Base-by-base conservation (phyloP, 2,113 vertebrate genomes). In the Tretioscincus oriximinensis region DNA sequence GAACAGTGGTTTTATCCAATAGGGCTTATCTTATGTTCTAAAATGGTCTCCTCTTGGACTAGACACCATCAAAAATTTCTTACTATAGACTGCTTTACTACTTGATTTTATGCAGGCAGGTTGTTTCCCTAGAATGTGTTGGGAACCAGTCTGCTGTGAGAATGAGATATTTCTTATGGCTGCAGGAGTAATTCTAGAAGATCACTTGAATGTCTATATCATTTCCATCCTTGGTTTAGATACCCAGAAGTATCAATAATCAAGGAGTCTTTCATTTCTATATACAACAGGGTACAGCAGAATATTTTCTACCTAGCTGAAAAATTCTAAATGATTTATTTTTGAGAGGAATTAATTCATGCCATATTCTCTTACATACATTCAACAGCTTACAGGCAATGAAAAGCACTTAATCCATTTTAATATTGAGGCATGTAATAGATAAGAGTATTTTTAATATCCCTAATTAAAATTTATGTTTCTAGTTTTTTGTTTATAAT, bases 401-500 rank as follows among this genome's bases (percentile, higher is more conserved):
- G 60, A 73, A 47, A 80, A 76, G 21, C 0, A 4, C 20, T 86
- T 67, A 6, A 80, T 75, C n/a, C 6, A 67, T 83, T 85, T 87
- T 82, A 86, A 82, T 54, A 0, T 65, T 84, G 51, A 14, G 7
- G 29, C 35, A 20, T 78, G 0, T 24, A 65, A 66, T 26, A 88
- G 77, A 47, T 71, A 80, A 29, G 16, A 1, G 54, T 88, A 85
- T 80, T 45, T 41, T 58, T 81, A 83, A 85, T 81, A 68, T 29
- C 20, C 73, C 54, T 31, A 64, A 9, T 87, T 12, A 73, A 89
- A 83, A 88, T 75, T 4, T 71, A 72, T 81, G 47, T 0, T 29
- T 69, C 85, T 92, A 69, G 73, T 41, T 86, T 88, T 85, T 87
- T 79, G 86, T 75, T 86, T 81, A 26, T 81, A 78, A 85, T 92